Evolutionary conservation across 1,140 invertebrate genomes (phyloP), one percentile per base, ranked within the genome.

Genomic region (Rhizoglyphus robini): DNA sequence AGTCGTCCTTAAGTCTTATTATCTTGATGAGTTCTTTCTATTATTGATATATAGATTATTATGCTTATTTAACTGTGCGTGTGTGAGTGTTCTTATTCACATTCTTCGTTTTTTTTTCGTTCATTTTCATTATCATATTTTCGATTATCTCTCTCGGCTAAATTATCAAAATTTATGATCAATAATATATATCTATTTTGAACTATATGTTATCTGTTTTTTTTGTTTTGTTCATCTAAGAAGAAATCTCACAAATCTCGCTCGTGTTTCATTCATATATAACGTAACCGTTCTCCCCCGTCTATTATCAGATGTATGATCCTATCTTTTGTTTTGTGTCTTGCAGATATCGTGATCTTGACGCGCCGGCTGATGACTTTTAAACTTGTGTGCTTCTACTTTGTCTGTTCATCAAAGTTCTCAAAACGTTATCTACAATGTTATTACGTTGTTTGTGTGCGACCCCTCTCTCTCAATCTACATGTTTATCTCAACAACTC

Each of bases 311-410:
- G 23, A 25, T 57, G 2, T 57, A 18, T 57, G 11, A 2, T 1
- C 18, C 18, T 2, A 25, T 25, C 18, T 15, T 3, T 57, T 57
- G 2, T 18, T 2, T 20, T 25, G 13, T 15, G 5, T 4, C 13
- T 34, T 34, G 20, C 57, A 59, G 31, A 38, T 61, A 61, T 61
- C 59, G 59, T 27, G 59, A 61, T 61, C 59, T 61, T 27, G 59
- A 61, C 30, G 59, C 59, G 5, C 59, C 59, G 1, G 25, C 3
- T 41, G 59, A 61, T 23, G 59, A 61, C 13, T 27, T 58, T 18
- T 1, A 54, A 54, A 54, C 23, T 41, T 8, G 23, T 46, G 3
- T 46, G 23, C 8, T n/a, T 46, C 8, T 20, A 46, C 23, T 46
- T 46, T 1, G 41, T 2, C 41, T n/a, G n/a, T n/a, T n/a, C n/a